Percentiles rank a stretch among this genome's conserved stretches.
Conservation (phyloP, 2,797 vertebrate genomes). For the Mus spretus region DNA sequence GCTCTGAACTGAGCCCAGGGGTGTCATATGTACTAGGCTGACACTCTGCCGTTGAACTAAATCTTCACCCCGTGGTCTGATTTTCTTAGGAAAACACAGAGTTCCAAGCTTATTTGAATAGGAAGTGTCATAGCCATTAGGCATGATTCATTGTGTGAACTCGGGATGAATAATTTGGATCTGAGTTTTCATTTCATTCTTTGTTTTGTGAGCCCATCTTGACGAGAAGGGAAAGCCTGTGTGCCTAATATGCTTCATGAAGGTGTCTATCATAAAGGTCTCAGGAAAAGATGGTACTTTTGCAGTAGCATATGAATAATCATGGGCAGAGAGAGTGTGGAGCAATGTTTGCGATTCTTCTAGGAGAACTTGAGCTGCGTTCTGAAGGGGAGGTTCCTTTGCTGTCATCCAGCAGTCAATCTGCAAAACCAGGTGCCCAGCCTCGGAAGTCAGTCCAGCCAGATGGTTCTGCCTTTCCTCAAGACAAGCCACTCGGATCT, state of each 20-base stretch:
- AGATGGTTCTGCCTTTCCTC: conserved; percentile 17
- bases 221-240: neutral
- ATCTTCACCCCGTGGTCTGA: neutral
- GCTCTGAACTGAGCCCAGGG: neutral
- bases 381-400: conserved; percentile 73
- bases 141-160: conserved; percentile 20
- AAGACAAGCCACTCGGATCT: conserved; percentile 52
- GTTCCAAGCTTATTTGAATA: conserved; percentile 8
- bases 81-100: conserved; percentile 51
- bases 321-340: neutral
- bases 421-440: conserved; percentile 59
- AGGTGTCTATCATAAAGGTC: neutral
- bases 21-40: neutral
- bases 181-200: neutral
- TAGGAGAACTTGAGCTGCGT: conserved; percentile 80
- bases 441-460: conserved; percentile 68
- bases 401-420: conserved; percentile 32
- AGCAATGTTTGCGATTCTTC: conserved; percentile 60
- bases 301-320: neutral
- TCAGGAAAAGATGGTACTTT: neutral
- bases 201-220: neutral
- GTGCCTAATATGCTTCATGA: neutral
- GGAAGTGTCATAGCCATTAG: neutral
- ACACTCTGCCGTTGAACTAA: neutral
- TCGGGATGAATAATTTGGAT: neutral